Evolutionary conservation across 2,888 invertebrate species (phyloP).

Genomic region (Anthoptus insignis): DNA sequence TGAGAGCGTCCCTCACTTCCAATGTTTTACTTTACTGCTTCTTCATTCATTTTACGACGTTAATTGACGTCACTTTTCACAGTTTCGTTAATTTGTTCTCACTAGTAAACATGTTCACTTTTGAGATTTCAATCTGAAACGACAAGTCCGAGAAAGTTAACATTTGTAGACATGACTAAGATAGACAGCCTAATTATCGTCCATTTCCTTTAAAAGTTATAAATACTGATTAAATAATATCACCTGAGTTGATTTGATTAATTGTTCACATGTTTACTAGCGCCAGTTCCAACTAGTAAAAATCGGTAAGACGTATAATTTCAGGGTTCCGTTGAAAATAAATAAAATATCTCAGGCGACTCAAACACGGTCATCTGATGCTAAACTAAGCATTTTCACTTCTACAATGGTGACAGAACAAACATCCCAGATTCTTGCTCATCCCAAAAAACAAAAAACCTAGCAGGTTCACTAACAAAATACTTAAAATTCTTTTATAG

Average conservation of each 20-base stretch:
- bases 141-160: background rate
- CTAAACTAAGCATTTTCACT: no score
- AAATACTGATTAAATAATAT: slow-evolving; percentile 18
- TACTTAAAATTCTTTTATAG: no score
- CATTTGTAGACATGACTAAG: background rate
- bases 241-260: slow-evolving; percentile 23
- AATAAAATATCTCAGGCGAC: no score
- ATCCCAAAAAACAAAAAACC: no score
- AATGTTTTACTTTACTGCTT: slow-evolving; percentile 65
- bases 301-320: no score
- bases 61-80: slow-evolving; percentile 76
- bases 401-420: no score
- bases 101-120: slow-evolving; percentile 11
- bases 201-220: background rate
- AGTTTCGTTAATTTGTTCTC: slow-evolving; percentile 60
- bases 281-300: no score
- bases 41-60: slow-evolving; percentile 63
- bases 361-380: no score
- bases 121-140: slow-evolving; percentile 7
- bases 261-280: no score
- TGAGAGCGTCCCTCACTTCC: slow-evolving; percentile 64
- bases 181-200: background rate
- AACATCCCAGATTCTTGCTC: no score
- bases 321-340: no score
- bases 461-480: no score